phyloP scores from a whole-genome alignment of 2,113 vertebrate species.

The Chascanopsetta lugubris region DNA sequence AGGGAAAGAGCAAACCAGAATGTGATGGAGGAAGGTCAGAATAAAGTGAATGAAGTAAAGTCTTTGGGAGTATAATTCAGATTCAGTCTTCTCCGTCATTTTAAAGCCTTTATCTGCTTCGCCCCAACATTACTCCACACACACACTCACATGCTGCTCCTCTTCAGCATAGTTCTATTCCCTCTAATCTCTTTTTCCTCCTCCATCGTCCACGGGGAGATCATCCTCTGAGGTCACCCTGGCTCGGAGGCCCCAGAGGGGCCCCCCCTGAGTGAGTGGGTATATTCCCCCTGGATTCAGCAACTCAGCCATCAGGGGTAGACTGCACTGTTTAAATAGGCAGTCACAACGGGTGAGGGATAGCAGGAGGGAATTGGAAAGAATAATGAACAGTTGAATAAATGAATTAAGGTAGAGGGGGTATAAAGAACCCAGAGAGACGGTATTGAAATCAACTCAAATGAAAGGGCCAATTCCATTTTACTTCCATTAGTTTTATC shows the following conservation, averaged over 20 bases:
- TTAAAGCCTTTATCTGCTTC: conserved; percentile 47
- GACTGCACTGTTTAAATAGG: neutral
- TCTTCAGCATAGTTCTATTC: neutral
- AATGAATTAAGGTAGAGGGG: neutral
- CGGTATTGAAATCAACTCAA: conserved; percentile 27
- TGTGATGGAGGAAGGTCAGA: conserved; percentile 24
- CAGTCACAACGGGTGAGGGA: neutral
- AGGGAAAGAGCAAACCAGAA: conserved; percentile 9
- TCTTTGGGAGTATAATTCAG: conserved; percentile 16
- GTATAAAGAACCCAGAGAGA: conserved; percentile 26
- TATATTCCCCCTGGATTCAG: conserved; percentile 23
- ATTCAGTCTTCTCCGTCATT: conserved; percentile 11
- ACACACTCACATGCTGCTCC: neutral
- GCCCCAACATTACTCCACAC: neutral
- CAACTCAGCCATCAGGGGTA: neutral
- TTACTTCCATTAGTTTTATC: conserved; percentile 19
- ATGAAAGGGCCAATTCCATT: conserved; percentile 43
- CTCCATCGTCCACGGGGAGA: conserved; percentile 28
- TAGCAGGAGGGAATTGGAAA: conserved; percentile 7
- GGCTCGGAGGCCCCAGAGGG: conserved; percentile 23
- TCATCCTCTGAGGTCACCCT: conserved; percentile 59
- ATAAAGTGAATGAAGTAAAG: conserved; percentile 23
- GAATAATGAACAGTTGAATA: conserved; percentile 26
- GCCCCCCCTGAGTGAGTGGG: neutral
- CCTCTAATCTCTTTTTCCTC: conserved; percentile 28